A percentile compares a stretch with the other conserved stretches of the same genome.
Evolutionary conservation across 92 coral and sea anemone genomes (phyloP).

Genomic region (Porites cylindrica): DNA sequence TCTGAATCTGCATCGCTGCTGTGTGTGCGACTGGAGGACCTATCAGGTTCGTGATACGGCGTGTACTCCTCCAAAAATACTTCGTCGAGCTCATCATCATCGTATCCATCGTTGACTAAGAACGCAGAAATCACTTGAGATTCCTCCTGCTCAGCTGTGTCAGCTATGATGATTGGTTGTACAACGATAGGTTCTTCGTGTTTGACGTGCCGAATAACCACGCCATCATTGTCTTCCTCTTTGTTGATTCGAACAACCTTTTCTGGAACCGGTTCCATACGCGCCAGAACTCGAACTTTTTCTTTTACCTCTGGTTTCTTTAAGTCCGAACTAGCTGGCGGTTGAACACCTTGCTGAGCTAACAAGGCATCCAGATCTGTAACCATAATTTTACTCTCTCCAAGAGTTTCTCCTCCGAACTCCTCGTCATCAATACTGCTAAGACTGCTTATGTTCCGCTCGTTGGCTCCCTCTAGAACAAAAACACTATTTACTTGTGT

Average conservation of each 20-base stretch:
- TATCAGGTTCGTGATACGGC: slow-evolving; percentile 5
- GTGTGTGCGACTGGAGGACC: slow-evolving; percentile 21
- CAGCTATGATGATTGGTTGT: slow-evolving; percentile 27
- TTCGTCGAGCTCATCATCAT: slow-evolving; percentile 84
- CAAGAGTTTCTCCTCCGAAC: slow-evolving; percentile 27
- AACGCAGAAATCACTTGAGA: slow-evolving; percentile 52
- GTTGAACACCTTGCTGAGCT: slow-evolving; percentile 15
- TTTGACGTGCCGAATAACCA: slow-evolving; percentile 26
- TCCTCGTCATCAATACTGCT: slow-evolving; percentile 23
- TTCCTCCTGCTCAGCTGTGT: slow-evolving; percentile 36
- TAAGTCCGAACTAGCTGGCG: slow-evolving; percentile 10
- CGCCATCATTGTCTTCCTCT: slow-evolving; percentile 1
- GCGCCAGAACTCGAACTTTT: slow-evolving; percentile 30
- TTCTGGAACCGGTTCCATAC: slow-evolving; percentile 33
- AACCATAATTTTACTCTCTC: slow-evolving; percentile 54
- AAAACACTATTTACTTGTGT: neutral
- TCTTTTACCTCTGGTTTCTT: slow-evolving; percentile 29
- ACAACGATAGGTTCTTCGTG: slow-evolving; percentile 34
- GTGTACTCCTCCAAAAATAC: slow-evolving; percentile 61
- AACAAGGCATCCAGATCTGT: slow-evolving; percentile 64
- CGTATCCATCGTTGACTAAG: slow-evolving; percentile 71
- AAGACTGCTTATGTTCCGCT: slow-evolving; percentile 37
- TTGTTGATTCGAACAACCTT: slow-evolving; percentile 24
- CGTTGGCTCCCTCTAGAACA: slow-evolving; percentile 14
- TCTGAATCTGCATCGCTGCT: slow-evolving; percentile 99